Percentiles rank a stretch among this genome's conserved stretches.
These are phyloP conservation scores for Alectura lathami DNA, from an alignment of 2,113 vertebrate species.

Conservation along the genomic window DNA sequence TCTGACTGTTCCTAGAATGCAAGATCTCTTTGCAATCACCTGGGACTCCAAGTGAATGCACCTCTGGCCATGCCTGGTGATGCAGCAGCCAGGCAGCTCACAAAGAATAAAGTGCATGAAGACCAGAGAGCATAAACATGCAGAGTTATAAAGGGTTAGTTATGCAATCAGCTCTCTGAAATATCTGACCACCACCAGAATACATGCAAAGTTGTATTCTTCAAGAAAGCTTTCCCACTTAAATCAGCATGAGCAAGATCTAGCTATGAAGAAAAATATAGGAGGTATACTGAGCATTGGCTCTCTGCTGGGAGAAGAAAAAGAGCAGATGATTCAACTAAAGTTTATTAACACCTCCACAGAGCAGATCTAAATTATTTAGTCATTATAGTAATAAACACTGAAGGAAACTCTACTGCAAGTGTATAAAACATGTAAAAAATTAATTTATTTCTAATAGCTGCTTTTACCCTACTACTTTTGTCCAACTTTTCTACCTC, in stretches of 20 bases:
- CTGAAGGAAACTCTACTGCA: conserved; percentile 9
- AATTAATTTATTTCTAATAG: conserved; percentile 23
- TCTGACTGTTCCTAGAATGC: background rate
- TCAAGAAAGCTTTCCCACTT: background rate
- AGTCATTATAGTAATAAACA: background rate
- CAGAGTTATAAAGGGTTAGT: background rate
- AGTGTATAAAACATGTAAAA: conserved; percentile 29
- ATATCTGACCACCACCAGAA: background rate
- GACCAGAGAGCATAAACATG: background rate
- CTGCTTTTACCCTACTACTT: background rate
- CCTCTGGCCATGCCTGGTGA: background rate
- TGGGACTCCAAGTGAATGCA: background rate
- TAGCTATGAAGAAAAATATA: background rate
- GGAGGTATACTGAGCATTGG: background rate
- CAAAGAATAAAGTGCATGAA: background rate
- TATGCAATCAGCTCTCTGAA: background rate
- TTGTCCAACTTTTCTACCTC: background rate
- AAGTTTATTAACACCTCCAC: conserved; percentile 9
- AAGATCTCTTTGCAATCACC: background rate
- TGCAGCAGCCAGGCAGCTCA: background rate
- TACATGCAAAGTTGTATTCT: background rate
- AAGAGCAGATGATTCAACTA: background rate
- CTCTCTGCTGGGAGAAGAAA: background rate
- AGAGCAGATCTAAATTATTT: conserved; percentile 23
- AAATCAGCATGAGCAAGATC: background rate